Percentiles rank a stretch among this genome's conserved stretches.
Evolutionary conservation across 2,888 invertebrate species (phyloP).

Genomic region (Disparrhopalites patrizii): DNA sequence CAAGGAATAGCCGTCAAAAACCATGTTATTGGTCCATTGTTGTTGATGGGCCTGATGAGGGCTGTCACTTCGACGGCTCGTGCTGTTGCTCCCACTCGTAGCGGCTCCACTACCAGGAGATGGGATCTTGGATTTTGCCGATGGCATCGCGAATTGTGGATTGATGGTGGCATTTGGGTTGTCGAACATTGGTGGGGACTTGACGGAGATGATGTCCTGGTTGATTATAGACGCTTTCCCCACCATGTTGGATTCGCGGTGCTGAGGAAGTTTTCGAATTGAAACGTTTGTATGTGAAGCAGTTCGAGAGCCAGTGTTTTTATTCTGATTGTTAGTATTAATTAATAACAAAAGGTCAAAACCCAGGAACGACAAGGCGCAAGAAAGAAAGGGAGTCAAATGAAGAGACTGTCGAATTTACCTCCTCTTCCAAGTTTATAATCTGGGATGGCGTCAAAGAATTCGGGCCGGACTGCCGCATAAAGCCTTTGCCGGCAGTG

Average conservation of each 20-base stretch:
- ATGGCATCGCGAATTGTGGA: not conserved
- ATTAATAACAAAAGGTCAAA: not conserved
- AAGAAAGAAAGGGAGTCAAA: no score
- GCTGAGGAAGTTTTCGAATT: slow-evolving; percentile 9
- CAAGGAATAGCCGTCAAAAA: not conserved
- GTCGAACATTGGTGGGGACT: not conserved
- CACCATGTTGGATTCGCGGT: slow-evolving; percentile 19
- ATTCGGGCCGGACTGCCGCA: slow-evolving; percentile 19
- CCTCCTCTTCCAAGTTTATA: slow-evolving; percentile 25
- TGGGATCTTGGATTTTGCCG: not conserved
- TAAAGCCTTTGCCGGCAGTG: slow-evolving; percentile 20
- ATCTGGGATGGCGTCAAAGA: slow-evolving; percentile 24
- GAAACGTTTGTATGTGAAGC: slow-evolving; percentile 19
- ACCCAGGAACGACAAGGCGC: not conserved
- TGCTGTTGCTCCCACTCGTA: not conserved
- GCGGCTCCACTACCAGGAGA: not conserved
- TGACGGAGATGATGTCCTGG: slow-evolving; percentile 2
- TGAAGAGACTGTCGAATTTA: no score
- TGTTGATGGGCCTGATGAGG: not conserved
- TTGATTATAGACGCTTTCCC: slow-evolving; percentile 17
- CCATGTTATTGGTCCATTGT: not conserved
- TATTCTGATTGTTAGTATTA: slow-evolving; percentile 21
- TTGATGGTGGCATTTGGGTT: not conserved
- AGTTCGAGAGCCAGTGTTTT: slow-evolving; percentile 26
- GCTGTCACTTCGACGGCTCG: not conserved